Conservation (phyloP, 1,140 invertebrate species). For the Tetraneura akinire region DNA sequence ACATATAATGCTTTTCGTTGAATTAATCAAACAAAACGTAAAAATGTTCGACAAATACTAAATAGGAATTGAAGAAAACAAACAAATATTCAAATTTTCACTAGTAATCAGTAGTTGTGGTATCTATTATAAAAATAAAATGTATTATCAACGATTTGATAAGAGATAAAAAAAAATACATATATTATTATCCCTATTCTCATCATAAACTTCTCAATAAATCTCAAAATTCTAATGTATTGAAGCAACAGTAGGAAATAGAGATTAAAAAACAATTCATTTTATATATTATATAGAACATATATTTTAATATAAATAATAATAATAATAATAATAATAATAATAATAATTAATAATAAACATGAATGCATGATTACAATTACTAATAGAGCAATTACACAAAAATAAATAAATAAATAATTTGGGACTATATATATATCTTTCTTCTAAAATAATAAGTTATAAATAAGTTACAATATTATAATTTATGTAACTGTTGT, state of each 20-base stretch:
- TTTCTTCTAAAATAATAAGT: slow-evolving; percentile 30
- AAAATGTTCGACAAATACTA: too few relatives aligned
- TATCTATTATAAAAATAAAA: too few relatives aligned
- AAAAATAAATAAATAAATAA: slow-evolving; percentile 13
- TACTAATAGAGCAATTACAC: slow-evolving; percentile 9
- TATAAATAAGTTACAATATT: slow-evolving; percentile 17
- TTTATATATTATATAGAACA: background rate
- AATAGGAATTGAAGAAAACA: too few relatives aligned
- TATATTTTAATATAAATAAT: background rate
- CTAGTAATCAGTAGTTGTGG: background rate
- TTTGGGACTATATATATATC: slow-evolving; percentile 1
- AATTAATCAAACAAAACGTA: too few relatives aligned
- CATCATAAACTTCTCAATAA: background rate
- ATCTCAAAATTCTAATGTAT: background rate
- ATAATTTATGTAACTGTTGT: background rate
- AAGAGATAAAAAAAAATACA: too few relatives aligned
- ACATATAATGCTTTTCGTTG: too few relatives aligned
- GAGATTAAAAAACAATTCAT: background rate
- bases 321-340: background rate
- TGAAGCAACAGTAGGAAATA: background rate
- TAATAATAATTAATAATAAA: background rate
- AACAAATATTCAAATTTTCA: background rate
- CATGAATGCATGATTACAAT: background rate
- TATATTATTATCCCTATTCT: background rate
- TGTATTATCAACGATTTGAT: too few relatives aligned